Evolutionary conservation across 2,888 invertebrate genomes (phyloP), one percentile per base, ranked within the genome.

Genomic region (Orthosia gothica): DNA sequence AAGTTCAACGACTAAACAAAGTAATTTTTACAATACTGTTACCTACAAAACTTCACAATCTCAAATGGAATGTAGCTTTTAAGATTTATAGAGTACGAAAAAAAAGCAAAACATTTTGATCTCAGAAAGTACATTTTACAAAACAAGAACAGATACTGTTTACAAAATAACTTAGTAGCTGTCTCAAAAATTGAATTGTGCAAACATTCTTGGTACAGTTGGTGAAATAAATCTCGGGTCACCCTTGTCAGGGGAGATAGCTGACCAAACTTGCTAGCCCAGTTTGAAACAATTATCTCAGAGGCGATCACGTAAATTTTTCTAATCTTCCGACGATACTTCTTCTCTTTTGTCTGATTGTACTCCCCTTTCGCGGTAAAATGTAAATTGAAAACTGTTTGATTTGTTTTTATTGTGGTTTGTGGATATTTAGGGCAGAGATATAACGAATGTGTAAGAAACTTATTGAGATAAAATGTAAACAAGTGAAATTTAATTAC

Each of bases 271-370:
- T 93, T 92, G 91, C 89, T 89, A 88, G 87, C 85, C 84, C 87
- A 88, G 86, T 89, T 89, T 80, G 89, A 85, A 89, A 86, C 89
- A 88, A 84, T 88, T 92, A 93, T 93, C 93, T 84, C 7, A 66
- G 81, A 52, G 71, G 86, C 79, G 87, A 93, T 93, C 93, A 87
- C 93, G 94, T 94, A 94, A 93, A 93, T 94, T 94, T 91, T 93
- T 94, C 94, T 93, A 93, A 94, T 94, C 94, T 94, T 68, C 66
- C 81, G 79, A 86, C 89, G 55, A 79, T 89, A 92, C 86, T 87
- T 85, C 86, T 88, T 89, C 88, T 82, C 73, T 75, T 86, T 79
- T 87, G 81, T 83, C 70, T 64, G 68, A 77, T 62, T 75, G 72
- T 78, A 87, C 74, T 70, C 61, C 23, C 61, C 47, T 83, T 79